Evolutionary conservation across 2,888 invertebrate genomes (phyloP), one percentile per base, ranked within the genome.

Genomic region (Himalopsyche kuldschensis): DNA sequence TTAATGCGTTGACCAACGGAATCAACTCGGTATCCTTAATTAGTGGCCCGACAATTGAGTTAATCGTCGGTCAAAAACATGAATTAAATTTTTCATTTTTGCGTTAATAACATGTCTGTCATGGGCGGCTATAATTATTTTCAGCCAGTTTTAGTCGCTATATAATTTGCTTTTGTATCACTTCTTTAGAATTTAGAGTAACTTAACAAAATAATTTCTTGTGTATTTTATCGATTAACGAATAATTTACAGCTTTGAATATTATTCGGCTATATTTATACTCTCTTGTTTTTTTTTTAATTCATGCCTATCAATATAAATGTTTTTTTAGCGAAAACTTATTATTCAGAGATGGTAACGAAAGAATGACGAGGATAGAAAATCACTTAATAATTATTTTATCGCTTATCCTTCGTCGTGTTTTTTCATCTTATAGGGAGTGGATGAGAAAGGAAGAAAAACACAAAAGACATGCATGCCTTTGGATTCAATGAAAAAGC

Each of bases 91-190:
- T 84, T 86, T 84, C 84, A 86, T 86, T 83, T 86, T 85, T 85
- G 84, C 79, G 83, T 86, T 86, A 86, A 86, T 86, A 86, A 86
- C 84, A 86, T 78, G 80, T 84, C 84, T 83, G 86, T 84, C 84
- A 79, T 80, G 81, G 84, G 8, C 5, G 63, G 41, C 78, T 75
- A 46, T 27, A 75, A 80, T 83, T 82, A 82, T 63, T 78, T 77
- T 27, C 63, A 27, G 11, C 31, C 8, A 31, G 78, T 35, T 17
- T 78, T 20, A 41, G 24, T 41, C 46, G 10, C 41, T 78, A 5
- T 55, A 55, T 55, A 55, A 55, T 55, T 55, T 55, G 0, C 20
- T 55, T 55, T 20, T 55, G 55, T 55, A 20, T 55, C 24, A 55
- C 10, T 20, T 55, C 10, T 55, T 55, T 55, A 10, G 2, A 6